Evolutionary conservation across 2,888 invertebrate species (phyloP), one percentile per base, ranked within the genome.

Genomic region (Macaria notata): DNA sequence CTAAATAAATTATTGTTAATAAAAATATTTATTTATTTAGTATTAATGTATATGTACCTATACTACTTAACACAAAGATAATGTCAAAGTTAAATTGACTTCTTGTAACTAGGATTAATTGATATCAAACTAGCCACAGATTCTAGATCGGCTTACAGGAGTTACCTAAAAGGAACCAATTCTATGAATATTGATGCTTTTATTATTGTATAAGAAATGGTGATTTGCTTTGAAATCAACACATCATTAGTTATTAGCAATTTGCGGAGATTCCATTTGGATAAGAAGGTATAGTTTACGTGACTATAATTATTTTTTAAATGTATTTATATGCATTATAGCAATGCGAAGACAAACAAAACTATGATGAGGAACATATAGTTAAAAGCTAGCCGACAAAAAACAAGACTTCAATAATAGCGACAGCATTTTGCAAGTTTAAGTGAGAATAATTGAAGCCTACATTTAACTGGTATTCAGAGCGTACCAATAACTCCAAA

Each of bases 151-250:
- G 50, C 52, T 53, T 64, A 62, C 50, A 60, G 61, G 63, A 64
- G 66, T 70, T 62, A 54, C 38, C 46, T 33, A 49, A 62, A 61
- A 46, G 43, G 49, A 64, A 58, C 61, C 59, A 57, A 59, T 54
- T 54, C 59, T 61, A 69, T 73, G 70, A 69, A 72, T 72, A 73
- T 69, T 69, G 47, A 73, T 67, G 39, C 48, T 50, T n/a, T 66
- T 62, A 69, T 72, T 62, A 63, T 51, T 58, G 55, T 57, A 64
- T 57, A 65, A 64, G 64, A 70, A 59, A 61, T 50, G 62, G 62
- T 54, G 53, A 61, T 72, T 63, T 49, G 57, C 49, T 57, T 52
- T 30, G 49, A 52, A 52, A 41, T n/a, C 9, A 31, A 46, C 53
- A 45, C 49, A 57, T 57, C 57, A 53, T 43, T 31, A 52, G 51